A percentile compares a stretch with the other conserved stretches of the same genome.
These are phyloP conservation scores for Drosophila setifemur DNA, from an alignment of 1,140 invertebrate species.

Conservation along the genomic window DNA sequence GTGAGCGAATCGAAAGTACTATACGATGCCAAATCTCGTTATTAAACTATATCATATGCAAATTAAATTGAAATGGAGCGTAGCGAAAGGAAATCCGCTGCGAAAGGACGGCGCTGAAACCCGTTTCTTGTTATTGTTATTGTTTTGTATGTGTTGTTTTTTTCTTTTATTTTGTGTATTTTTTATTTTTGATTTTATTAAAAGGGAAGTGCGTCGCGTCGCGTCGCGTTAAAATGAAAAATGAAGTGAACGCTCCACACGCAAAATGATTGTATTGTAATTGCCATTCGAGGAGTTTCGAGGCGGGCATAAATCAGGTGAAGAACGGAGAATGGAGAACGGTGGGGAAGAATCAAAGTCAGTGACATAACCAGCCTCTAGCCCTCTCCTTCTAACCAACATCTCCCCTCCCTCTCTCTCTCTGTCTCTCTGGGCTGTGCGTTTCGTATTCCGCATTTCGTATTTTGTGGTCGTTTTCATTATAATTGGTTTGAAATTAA, in stretches of 20 bases:
- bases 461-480: constrained; percentile 77
- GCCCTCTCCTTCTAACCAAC: not conserved
- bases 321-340: constrained; percentile 17
- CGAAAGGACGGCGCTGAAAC: constrained; percentile 25
- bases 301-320: constrained; percentile 24
- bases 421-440: not conserved
- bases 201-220: constrained; percentile 63
- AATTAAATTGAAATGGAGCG: not conserved
- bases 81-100: not conserved
- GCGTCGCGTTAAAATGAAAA: constrained; percentile 78
- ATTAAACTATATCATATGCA: constrained; percentile 67
- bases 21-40: constrained; percentile 53
- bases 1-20: constrained; percentile 13
- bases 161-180: too few species aligned
- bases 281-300: too few species aligned
- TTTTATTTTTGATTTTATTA: too few species aligned
- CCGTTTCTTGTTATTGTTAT: constrained; percentile 42
- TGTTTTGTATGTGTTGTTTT: not conserved
- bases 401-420: not conserved
- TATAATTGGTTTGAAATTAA: constrained; percentile 82
- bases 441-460: constrained; percentile 32
- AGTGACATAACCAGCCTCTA: constrained; percentile 16
- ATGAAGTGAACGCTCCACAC: constrained; percentile 63
- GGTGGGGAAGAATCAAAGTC: too few species aligned
- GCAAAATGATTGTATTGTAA: constrained; percentile 65